Evolutionary conservation across 2,797 vertebrate genomes (phyloP).

Genomic region (Coreius guichenoti): DNA sequence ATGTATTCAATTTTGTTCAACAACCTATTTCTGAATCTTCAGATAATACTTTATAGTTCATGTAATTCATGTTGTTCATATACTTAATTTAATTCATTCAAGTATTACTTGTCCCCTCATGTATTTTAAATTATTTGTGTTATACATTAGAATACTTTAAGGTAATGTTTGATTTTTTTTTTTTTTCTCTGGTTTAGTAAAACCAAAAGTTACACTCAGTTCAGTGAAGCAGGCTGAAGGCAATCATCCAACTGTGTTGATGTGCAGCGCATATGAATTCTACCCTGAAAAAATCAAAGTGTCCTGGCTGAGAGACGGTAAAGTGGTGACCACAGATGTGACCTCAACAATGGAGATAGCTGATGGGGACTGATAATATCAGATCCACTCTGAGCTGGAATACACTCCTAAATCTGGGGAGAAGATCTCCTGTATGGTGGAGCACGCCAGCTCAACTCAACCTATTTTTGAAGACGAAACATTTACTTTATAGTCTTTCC

Average conservation of each 20-base stretch:
- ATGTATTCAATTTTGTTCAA: too few relatives aligned
- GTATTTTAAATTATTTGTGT: too few relatives aligned
- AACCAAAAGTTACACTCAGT: constrained; percentile 58
- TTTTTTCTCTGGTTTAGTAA: constrained; percentile 42
- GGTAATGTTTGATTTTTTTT: background rate
- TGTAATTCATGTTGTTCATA: too few relatives aligned
- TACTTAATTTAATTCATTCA: background rate
- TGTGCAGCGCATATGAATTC: constrained; percentile 45
- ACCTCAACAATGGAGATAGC: constrained; percentile 50
- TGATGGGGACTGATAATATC: constrained; percentile 74
- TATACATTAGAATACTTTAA: too few relatives aligned
- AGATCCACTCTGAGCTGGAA: constrained; percentile 66
- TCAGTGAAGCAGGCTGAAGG: constrained; percentile 22
- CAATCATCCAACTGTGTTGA: background rate
- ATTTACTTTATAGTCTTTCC: background rate
- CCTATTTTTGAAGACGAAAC: constrained; percentile 45
- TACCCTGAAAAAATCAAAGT: constrained; percentile 41
- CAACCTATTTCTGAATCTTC: background rate
- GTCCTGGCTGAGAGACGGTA: constrained; percentile 67
- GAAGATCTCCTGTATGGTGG: constrained; percentile 47
- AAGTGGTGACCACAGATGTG: constrained; percentile 30
- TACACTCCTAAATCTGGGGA: constrained; percentile 66
- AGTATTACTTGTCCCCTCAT: background rate
- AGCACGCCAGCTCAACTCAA: background rate
- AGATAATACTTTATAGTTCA: background rate